Evolutionary conservation across 2,888 invertebrate species (phyloP).

Genomic region (Drosophila melanosoma): DNA sequence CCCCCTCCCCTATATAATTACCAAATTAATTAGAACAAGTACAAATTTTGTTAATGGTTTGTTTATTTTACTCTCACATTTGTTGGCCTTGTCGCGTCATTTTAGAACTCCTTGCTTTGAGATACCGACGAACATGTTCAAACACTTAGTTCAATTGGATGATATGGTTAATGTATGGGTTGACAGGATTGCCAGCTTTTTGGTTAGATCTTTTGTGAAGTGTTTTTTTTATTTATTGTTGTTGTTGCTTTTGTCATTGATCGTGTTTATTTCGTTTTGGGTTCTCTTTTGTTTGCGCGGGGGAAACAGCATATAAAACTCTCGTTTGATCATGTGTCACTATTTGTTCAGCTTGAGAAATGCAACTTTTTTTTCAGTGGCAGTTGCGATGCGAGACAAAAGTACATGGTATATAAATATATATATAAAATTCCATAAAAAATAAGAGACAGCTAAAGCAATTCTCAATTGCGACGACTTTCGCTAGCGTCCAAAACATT

Average conservation of each 20-base stretch:
- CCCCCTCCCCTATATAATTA: conserved; percentile 43
- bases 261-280: conserved; percentile 52
- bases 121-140: conserved; percentile 43
- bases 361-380: conserved; percentile 43
- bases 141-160: conserved; percentile 50
- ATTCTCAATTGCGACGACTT: conserved; percentile 32
- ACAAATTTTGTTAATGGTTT: conserved; percentile 68
- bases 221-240: not conserved
- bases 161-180: not conserved
- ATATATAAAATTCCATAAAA: conserved; percentile 48
- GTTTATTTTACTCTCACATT: conserved; percentile 19
- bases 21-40: conserved; percentile 42
- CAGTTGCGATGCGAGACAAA: conserved; percentile 27
- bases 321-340: conserved; percentile 54
- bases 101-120: conserved; percentile 29
- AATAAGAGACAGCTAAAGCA: not conserved
- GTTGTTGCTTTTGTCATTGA: conserved; percentile 4
- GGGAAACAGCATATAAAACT: conserved; percentile 54
- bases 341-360: conserved; percentile 72
- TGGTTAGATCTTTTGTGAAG: conserved; percentile 17
- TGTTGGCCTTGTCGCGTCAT: conserved; percentile 32
- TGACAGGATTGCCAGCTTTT: conserved; percentile 28
- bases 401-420: conserved; percentile 4
- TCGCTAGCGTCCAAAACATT: conserved; percentile 55
- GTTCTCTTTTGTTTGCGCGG: conserved; percentile 49